Base-by-base conservation (phyloP, 2,113 vertebrate genomes). In the Tachycineta bicolor region DNA sequence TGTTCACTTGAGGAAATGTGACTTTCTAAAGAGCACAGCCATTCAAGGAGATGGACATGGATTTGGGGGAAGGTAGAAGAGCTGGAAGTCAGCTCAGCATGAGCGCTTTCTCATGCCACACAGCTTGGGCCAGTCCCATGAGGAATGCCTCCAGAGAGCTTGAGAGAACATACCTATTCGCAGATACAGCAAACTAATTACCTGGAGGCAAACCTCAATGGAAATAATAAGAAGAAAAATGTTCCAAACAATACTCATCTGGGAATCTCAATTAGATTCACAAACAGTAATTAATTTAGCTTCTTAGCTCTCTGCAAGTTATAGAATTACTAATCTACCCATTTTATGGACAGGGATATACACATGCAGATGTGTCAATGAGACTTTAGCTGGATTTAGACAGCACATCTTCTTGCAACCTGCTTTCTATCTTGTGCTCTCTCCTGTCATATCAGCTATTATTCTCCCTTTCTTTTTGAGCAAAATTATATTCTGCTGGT, bases 271-370 rank as follows among this genome's bases (percentile, higher is more conserved):
- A 92, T 95, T 93, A 96, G 47, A 67, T 94, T 58, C 71, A 96
- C 63, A 80, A 93, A 93, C 33, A 90, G 87, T 95, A 96, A 96
- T 96, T 95, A 96, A 96, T 96, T 96, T 94, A 94, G 78, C 67
- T 93, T 89, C 69, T 87, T 84, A 79, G 67, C 39, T 76, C 59
- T 69, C 87, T 77, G 59, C 47, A 67, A 88, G 82, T 80, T 6
- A 91, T 33, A 90, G 34, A 95, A 87, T 92, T 89, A 44, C 31
- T 89, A 81, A 89, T 82, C 56, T 91, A 84, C 64, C 21, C 52
- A n/a, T 92, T 93, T 93, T 65, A 74, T 83, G 71, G 59, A 49
- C 34, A 20, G 20, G 9, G 63, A 71, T 64, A 62, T 25, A 44
- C 12, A 52, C 16, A 62, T 8, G 41, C 24, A 69, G 58, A 56